Percentiles rank a stretch among this genome's conserved stretches.
These are phyloP conservation scores for Enteromius unitaeniatus DNA, from an alignment of 2,797 vertebrate species.

Conservation along the genomic window DNA sequence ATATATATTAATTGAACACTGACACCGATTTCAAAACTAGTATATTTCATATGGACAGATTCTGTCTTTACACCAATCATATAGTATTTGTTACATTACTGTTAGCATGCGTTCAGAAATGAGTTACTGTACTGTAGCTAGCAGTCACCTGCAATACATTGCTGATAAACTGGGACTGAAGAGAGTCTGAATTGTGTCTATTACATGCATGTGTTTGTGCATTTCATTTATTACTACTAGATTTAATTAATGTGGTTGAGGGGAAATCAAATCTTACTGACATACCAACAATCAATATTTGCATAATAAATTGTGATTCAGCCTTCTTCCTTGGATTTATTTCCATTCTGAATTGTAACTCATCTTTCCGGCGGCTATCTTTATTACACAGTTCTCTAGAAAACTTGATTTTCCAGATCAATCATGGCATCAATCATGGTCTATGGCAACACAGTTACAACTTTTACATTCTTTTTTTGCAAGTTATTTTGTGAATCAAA, in stretches of 20 bases:
- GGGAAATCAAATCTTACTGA: neutral
- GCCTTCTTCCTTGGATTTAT: neutral
- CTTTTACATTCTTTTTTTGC: neutral
- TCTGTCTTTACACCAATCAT: conserved; percentile 24
- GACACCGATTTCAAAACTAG: neutral
- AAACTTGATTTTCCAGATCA: neutral
- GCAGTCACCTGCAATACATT: neutral
- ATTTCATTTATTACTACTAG: neutral
- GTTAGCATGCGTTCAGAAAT: neutral
- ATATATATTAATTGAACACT: neutral
- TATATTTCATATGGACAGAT: conserved; percentile 28
- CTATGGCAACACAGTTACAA: neutral
- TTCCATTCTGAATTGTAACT: neutral
- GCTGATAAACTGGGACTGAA: neutral
- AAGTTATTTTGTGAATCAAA: neutral
- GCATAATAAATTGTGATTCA: neutral
- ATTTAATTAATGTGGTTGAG: neutral
- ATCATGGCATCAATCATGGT: neutral
- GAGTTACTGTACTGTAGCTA: neutral
- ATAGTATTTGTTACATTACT: conserved; percentile 13
- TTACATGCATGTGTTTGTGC: neutral
- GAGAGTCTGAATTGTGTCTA: neutral
- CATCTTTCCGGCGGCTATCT: neutral
- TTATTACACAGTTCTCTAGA: neutral
- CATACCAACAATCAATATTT: neutral